Evolutionary conservation across 2,888 invertebrate genomes (phyloP).

Genomic region (Craniophora ligustri): DNA sequence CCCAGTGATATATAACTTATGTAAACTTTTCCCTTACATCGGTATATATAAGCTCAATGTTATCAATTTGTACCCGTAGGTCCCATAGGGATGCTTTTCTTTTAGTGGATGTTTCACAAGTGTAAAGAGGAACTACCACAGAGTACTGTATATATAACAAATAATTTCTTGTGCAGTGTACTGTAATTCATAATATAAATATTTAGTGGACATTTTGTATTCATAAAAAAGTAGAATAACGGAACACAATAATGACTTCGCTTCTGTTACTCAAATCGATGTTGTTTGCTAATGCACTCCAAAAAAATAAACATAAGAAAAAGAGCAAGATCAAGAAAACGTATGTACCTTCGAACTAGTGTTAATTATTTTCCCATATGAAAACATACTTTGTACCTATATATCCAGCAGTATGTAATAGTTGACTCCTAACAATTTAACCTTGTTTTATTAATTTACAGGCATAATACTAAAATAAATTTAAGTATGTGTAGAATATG

Average conservation of each 20-base stretch:
- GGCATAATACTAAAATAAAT: slow-evolving; percentile 52
- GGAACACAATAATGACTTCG: slow-evolving; percentile 70
- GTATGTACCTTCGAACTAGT: slow-evolving; percentile 57
- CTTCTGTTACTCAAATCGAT: slow-evolving; percentile 79
- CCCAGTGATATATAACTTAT: too few relatives aligned
- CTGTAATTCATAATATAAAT: too few relatives aligned
- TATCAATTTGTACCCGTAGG: too few relatives aligned
- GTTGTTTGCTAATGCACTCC: slow-evolving; percentile 75
- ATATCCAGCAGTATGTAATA: too few relatives aligned
- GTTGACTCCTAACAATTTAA: too few relatives aligned
- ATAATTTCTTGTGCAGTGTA: too few relatives aligned
- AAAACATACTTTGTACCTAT: neutral
- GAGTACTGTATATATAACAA: too few relatives aligned
- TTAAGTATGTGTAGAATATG: slow-evolving; percentile 75
- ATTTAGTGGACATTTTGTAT: neutral
- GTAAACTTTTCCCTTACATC: too few relatives aligned
- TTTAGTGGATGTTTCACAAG: too few relatives aligned
- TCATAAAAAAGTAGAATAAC: neutral
- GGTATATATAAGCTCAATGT: too few relatives aligned
- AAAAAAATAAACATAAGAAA: slow-evolving; percentile 74
- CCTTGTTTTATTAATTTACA: slow-evolving; percentile 55
- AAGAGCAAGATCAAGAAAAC: slow-evolving; percentile 67
- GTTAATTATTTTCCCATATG: neutral
- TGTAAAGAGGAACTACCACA: too few relatives aligned
- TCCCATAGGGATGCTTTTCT: too few relatives aligned